Percentiles rank a stretch among this genome's conserved stretches.
Conservation (phyloP, 2,113 vertebrate species). For the Ciconia stormi region DNA sequence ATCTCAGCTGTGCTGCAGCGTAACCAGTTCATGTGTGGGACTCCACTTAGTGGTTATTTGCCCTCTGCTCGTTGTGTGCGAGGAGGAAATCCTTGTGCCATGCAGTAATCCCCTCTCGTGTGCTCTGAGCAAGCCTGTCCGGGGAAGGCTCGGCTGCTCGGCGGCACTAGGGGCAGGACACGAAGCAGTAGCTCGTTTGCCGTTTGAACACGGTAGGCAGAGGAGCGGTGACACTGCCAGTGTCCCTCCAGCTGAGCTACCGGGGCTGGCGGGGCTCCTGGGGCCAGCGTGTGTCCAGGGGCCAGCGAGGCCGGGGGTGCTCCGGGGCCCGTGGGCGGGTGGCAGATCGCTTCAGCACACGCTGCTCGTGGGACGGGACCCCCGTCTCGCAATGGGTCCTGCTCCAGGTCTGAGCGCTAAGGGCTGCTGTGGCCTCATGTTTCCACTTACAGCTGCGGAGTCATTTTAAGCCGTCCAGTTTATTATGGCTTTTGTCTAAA, state of each 20-base stretch:
- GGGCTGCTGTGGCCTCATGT: background rate
- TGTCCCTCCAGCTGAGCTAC: background rate
- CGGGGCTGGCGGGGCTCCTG: background rate
- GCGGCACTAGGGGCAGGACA: background rate
- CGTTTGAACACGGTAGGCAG: accelerated
- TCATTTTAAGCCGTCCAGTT: background rate
- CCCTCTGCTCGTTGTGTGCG: background rate
- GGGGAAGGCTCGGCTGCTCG: background rate
- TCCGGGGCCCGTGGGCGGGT: accelerated
- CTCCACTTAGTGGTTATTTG: background rate
- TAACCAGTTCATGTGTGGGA: too few species aligned
- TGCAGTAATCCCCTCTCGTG: background rate
- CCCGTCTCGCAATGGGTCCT: accelerated
- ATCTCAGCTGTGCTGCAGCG: background rate
- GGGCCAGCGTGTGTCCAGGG: accelerated
- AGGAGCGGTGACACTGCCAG: background rate
- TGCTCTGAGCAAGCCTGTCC: background rate
- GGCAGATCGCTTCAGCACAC: background rate
- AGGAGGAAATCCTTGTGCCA: background rate
- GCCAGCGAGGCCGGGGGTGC: background rate
- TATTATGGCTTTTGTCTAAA: background rate
- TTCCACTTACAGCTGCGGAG: background rate
- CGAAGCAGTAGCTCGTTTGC: background rate
- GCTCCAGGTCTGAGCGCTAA: background rate
- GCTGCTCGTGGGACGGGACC: background rate